Conservation (phyloP, 2,888 invertebrate species). For the Augochlorella aurata region DNA sequence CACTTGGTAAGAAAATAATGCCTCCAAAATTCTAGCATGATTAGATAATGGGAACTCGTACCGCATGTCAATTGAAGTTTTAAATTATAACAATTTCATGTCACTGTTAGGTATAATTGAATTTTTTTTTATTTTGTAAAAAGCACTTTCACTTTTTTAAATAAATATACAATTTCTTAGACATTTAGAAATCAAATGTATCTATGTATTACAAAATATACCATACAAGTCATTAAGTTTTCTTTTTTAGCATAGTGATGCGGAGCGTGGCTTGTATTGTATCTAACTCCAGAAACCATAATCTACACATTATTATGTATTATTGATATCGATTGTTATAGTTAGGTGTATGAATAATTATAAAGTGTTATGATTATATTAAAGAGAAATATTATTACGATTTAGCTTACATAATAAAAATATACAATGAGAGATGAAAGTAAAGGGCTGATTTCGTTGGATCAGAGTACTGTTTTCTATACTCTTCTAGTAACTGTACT, state of each 20-base stretch:
- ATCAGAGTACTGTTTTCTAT: no score
- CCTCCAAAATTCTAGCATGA: neutral
- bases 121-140: neutral
- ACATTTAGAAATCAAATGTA: neutral
- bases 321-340: no score
- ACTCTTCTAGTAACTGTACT: no score
- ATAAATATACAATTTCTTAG: no score
- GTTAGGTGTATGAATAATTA: neutral
- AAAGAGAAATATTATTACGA: no score
- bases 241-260: neutral
- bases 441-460: no score
- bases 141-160: constrained; percentile 4
- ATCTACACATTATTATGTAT: neutral
- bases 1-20: no score
- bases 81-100: constrained; percentile 2
- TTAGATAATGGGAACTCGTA: neutral
- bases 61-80: constrained; percentile 10
- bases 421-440: no score
- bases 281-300: no score
- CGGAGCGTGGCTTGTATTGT: neutral
- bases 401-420: neutral
- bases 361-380: neutral
- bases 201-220: neutral
- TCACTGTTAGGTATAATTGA: neutral
- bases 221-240: neutral